Percentiles rank a stretch among this genome's conserved stretches.
Conservation (phyloP, 1,140 invertebrate species). For the Macrobrachium nipponense region DNA sequence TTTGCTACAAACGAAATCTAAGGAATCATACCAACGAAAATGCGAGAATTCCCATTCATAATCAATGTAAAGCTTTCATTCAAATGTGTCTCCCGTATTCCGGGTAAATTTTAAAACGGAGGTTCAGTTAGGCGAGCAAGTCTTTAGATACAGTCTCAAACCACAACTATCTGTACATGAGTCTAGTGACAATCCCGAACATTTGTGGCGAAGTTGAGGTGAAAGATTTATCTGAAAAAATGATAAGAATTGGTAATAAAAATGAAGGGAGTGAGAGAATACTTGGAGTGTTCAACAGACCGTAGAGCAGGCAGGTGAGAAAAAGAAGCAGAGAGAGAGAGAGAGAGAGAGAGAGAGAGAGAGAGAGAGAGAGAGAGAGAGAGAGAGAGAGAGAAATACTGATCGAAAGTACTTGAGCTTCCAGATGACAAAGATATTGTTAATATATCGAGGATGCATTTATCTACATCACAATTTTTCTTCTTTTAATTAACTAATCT, state of each 20-base stretch:
- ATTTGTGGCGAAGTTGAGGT: too few relatives aligned
- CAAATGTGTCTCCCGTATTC: too few relatives aligned
- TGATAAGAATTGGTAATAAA: background rate
- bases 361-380: slow-evolving; percentile 4
- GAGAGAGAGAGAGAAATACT: background rate
- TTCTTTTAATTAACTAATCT: background rate
- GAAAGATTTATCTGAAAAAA: too few relatives aligned
- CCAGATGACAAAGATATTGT: background rate
- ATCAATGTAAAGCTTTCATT: too few relatives aligned
- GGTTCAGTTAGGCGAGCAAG: too few relatives aligned
- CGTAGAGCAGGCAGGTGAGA: background rate
- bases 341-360: slow-evolving; percentile 1
- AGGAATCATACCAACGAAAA: too few relatives aligned
- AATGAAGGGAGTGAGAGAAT: background rate
- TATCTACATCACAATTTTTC: background rate
- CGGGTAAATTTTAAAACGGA: too few relatives aligned
- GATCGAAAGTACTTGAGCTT: background rate
- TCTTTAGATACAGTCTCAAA: too few relatives aligned
- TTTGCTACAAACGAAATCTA: too few relatives aligned
- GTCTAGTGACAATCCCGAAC: too few relatives aligned
- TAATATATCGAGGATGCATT: background rate
- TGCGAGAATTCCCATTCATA: too few relatives aligned
- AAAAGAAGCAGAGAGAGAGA: slow-evolving; percentile 14
- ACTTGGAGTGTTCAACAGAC: background rate
- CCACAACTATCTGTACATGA: too few relatives aligned